Percentiles rank a stretch among this genome's conserved stretches.
Conservation (phyloP, 2,888 invertebrate species). For the Neoascia interrupta region DNA sequence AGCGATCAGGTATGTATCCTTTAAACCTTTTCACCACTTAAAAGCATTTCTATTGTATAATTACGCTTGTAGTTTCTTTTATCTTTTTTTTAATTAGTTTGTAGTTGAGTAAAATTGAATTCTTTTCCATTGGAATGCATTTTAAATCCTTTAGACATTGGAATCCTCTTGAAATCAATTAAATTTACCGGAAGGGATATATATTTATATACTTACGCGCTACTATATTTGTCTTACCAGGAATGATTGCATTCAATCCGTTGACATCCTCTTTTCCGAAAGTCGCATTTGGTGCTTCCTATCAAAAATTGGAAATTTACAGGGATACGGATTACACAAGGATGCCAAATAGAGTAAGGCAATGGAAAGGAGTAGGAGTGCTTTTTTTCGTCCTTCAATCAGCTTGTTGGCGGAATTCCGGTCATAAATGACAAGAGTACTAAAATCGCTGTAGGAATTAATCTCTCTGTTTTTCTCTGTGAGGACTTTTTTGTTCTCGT, state of each 20-base stretch:
- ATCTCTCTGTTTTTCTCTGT: slow-evolving; percentile 43
- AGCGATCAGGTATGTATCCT: slow-evolving; percentile 61
- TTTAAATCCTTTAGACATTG: slow-evolving; percentile 3
- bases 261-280: slow-evolving; percentile 3
- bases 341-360: not conserved
- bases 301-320: slow-evolving; percentile 50
- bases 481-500: slow-evolving; percentile 8
- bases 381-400: slow-evolving; percentile 31
- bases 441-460: slow-evolving; percentile 62
- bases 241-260: slow-evolving; percentile 41
- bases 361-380: not conserved
- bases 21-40: not conserved
- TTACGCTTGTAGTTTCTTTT: slow-evolving; percentile 37
- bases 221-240: slow-evolving; percentile 12
- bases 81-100: slow-evolving; percentile 23
- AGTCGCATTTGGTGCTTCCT: slow-evolving; percentile 20
- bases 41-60: not conserved
- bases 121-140: slow-evolving; percentile 34
- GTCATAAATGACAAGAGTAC: slow-evolving; percentile 62
- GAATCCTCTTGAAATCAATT: slow-evolving; percentile 41
- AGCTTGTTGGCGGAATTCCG: slow-evolving; percentile 58
- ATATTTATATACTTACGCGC: slow-evolving; percentile 1
- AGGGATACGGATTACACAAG: slow-evolving; percentile 26
- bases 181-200: slow-evolving; percentile 14
- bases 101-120: slow-evolving; percentile 49